Conservation (phyloP, 2,888 invertebrate species). For the Meandrusa payeni region DNA sequence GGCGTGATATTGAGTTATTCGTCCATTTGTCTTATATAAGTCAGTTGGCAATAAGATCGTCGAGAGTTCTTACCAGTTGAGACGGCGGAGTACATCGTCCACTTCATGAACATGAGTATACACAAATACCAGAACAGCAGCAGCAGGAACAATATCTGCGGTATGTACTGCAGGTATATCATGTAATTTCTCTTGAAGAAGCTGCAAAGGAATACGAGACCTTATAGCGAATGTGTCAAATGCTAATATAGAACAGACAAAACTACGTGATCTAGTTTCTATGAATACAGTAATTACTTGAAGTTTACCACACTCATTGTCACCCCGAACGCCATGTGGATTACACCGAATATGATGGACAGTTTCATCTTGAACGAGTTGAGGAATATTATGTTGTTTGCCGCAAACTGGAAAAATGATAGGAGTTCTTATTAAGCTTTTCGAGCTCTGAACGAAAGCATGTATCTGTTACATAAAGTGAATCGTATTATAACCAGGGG, state of each 20-base stretch:
- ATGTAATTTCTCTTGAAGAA: constrained; percentile 70
- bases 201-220: constrained; percentile 46
- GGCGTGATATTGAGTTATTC: too few species aligned
- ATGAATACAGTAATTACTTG: constrained; percentile 80
- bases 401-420: constrained; percentile 70
- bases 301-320: constrained; percentile 83
- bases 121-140: constrained; percentile 85
- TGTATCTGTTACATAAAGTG: too few species aligned
- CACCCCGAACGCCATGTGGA: constrained; percentile 88
- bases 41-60: too few species aligned
- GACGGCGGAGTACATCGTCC: constrained; percentile 80
- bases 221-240: constrained; percentile 18
- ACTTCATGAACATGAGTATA: constrained; percentile 85
- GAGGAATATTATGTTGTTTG: constrained; percentile 85
- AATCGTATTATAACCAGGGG: too few species aligned
- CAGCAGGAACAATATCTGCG: constrained; percentile 84
- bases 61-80: constrained; percentile 54
- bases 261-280: constrained; percentile 59
- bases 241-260: constrained; percentile 28
- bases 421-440: too few species aligned
- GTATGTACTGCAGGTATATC: constrained; percentile 84
- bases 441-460: too few species aligned
- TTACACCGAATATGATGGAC: constrained; percentile 86
- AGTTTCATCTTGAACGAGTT: constrained; percentile 90
- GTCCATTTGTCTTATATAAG: too few species aligned